Conservation (phyloP, 2,113 vertebrate species). For the Zosterops borbonicus region DNA sequence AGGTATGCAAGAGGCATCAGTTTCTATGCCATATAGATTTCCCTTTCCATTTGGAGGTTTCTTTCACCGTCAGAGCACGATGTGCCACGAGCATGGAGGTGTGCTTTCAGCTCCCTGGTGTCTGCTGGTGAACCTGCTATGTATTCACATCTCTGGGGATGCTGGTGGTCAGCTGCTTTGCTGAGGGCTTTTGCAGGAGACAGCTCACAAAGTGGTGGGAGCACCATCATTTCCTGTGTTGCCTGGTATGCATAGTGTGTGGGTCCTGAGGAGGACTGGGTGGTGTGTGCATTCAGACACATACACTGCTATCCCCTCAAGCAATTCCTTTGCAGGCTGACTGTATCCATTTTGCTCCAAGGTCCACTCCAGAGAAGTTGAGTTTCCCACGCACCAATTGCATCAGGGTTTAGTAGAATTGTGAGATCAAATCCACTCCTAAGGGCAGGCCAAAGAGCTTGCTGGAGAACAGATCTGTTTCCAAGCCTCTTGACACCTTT, state of each 20-base stretch:
- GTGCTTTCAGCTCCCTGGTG: rapidly evolving
- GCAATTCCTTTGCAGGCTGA: rapidly evolving
- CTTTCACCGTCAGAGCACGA: not conserved
- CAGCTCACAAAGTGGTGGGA: not conserved
- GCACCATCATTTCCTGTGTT: rapidly evolving
- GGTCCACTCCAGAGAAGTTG: not conserved
- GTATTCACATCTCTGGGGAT: not conserved
- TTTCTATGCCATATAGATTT: not conserved
- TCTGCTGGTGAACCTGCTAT: not conserved
- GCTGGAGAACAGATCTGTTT: not conserved
- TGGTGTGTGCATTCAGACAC: not conserved
- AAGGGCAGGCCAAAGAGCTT: not conserved
- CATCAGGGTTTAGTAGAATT: not conserved
- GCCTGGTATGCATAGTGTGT: rapidly evolving
- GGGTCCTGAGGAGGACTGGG: not conserved
- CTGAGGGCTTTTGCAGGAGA: not conserved
- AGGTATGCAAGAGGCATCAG: not conserved
- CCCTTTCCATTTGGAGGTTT: not conserved
- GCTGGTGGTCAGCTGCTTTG: not conserved
- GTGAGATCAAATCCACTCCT: not conserved
- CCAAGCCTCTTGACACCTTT: not conserved
- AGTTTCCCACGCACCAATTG: rapidly evolving
- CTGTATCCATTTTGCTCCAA: not conserved
- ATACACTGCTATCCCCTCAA: not conserved
- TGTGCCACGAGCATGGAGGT: rapidly evolving